Evolutionary conservation across 2,888 invertebrate genomes (phyloP), one percentile per base, ranked within the genome.

Genomic region (Plebejus argus): DNA sequence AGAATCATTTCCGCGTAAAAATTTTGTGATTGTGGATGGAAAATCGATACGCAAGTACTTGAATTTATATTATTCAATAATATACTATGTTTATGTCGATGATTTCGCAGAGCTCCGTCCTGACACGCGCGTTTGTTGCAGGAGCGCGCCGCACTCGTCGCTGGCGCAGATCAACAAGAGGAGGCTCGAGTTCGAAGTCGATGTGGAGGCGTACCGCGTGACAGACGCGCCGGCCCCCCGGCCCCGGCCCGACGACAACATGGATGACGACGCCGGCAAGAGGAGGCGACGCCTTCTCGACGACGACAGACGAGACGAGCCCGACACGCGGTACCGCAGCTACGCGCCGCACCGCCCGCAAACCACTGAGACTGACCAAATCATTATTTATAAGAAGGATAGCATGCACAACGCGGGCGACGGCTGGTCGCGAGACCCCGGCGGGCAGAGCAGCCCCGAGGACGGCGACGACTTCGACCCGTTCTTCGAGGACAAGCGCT

Each of bases 331-430:
- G 82, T 87, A 88, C 82, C 82, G 90, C 49, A 83, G 81, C 88
- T 82, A 81, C 85, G 18, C 87, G 20, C 85, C 85, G 76, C 89
- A 89, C 81, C 90, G 93, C 78, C 91, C 93, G 1, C 93, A 92
- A 74, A 80, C 90, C 66, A 87, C 89, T 70, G 96, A 96, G 83
- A 97, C 97, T 83, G 97, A 98, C 85, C 98, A 98, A 87, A 96
- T 96, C 0, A 94, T 98, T 77, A 97, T 98, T 80, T 95, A 97
- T 76, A 98, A 98, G 89, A 98, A 98, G 3, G 98, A 98, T 87
- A 97, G 97, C 1, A 98, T 98, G 0, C 89, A 98, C 49, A 97
- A 97, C 82, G 91, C 98, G n/a, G 97, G 98, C 0, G 97, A 97
- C 20, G 97, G 96, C 87, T 98, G 98, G 97, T 96, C 96, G 7